Evolutionary conservation across 2,888 invertebrate genomes (phyloP).

Genomic region (Nephrotoma guestfalica): DNA sequence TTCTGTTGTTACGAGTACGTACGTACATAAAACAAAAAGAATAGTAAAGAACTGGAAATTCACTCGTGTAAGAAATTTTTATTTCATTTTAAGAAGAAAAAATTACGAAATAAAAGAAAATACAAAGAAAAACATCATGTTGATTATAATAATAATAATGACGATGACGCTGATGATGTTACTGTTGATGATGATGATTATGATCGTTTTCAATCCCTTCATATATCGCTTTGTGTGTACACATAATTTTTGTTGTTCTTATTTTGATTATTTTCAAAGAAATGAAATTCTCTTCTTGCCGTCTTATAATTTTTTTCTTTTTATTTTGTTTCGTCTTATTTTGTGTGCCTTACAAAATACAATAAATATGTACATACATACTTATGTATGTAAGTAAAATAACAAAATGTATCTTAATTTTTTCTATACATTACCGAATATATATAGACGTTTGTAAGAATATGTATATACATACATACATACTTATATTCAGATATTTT

Average conservation of each 20-base stretch:
- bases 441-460: neutral
- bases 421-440: neutral
- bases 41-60: neutral
- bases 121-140: neutral
- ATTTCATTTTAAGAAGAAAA: neutral
- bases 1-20: neutral
- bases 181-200: neutral
- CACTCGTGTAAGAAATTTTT: neutral
- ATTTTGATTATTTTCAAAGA: neutral
- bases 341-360: neutral
- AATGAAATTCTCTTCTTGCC: neutral
- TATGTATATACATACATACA: neutral
- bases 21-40: neutral
- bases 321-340: neutral
- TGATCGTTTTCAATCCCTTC: neutral
- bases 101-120: neutral
- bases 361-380: neutral
- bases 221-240: neutral
- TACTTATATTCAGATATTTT: neutral
- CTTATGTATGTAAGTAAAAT: neutral
- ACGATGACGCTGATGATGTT: neutral
- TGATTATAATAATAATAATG: neutral
- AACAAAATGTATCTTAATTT: neutral
- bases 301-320: neutral
- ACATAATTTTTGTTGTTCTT: neutral